Base-by-base conservation (phyloP, 2,113 vertebrate genomes). In the Gasterosteus nipponicus region DNA sequence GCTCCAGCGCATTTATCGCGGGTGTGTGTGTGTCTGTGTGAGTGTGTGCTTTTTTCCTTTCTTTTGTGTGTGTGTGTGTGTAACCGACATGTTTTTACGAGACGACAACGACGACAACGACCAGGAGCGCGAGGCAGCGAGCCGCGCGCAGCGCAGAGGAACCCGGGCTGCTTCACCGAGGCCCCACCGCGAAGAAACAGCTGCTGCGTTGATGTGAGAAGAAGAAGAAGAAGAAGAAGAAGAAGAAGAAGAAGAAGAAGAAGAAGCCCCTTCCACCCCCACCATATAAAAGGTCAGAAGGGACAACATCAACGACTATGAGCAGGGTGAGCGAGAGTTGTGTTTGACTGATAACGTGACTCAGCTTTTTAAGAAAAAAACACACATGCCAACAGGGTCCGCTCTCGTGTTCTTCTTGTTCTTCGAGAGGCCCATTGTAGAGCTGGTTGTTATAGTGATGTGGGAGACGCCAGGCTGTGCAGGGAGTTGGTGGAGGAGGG, bases 381-480 rank as follows among this genome's bases (percentile, higher is more conserved):
- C n/a, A 33, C 33, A 33, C 33, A 33, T 5, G 5, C 33, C 3
- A 3, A 33, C 35, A 7, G 5, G 35, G 35, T 38, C 35, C 15
- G 15, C 59, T 77, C 60, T 26, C 64, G 77, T 70, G 77, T 42
- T 60, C 10, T 33, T 41, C 33, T 4, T 64, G 77, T 33, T 41
- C 33, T 4, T 64, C 78, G 60, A 73, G 79, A 86, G 85, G 89
- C 86, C 63, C 78, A 82, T 87, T 91, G 90, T 91, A 35, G 91
- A 82, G 90, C 38, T 88, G 89, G 94, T 94, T 93, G 93, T 91
- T 93, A 93, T 94, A 91, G 94, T 91, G 92, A 94, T 90, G 87
- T 83, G 89, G 85, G 85, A 89, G 92, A 89, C 89, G 91, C 90
- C 92, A 91, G 91, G 81, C 89, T 85, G 83, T 86, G 83, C 81